Conservation (phyloP, 2,797 vertebrate genomes). For the Sebastes baramenuke region DNA sequence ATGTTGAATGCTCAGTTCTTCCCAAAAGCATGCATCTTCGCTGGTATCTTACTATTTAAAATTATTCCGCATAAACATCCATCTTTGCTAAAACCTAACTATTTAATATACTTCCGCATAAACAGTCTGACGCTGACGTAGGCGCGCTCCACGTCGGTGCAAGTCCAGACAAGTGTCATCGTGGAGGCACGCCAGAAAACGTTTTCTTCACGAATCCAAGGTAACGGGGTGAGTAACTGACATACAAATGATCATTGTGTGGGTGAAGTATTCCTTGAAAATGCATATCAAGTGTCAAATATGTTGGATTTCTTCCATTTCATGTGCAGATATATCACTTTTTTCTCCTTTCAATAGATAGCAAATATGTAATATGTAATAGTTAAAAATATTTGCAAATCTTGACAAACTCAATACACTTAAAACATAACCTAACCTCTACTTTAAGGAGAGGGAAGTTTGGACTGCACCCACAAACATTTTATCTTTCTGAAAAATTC, state of each 20-base stretch:
- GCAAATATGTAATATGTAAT: background rate
- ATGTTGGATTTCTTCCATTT: background rate
- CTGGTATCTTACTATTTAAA: background rate
- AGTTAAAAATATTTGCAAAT: background rate
- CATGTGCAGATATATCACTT: background rate
- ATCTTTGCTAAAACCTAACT: too few species aligned
- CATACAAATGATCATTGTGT: too few species aligned
- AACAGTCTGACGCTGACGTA: too few species aligned
- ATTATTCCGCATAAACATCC: accelerated
- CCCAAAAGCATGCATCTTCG: background rate
- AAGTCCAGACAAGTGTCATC: too few species aligned
- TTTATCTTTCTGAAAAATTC: background rate
- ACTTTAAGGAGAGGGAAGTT: background rate
- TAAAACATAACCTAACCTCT: background rate
- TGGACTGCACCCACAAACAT: too few species aligned
- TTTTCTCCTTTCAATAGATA: background rate
- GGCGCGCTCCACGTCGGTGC: accelerated
- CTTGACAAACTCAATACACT: background rate
- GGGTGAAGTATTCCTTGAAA: background rate
- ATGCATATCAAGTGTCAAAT: background rate
- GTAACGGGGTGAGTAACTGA: too few species aligned
- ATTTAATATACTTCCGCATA: too few species aligned
- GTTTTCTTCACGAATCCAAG: too few species aligned
- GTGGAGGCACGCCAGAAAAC: too few species aligned
- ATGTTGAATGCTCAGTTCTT: background rate